Evolutionary conservation across 2,113 vertebrate genomes (phyloP), one percentile per base, ranked within the genome.

Genomic region (Cairina moschata): DNA sequence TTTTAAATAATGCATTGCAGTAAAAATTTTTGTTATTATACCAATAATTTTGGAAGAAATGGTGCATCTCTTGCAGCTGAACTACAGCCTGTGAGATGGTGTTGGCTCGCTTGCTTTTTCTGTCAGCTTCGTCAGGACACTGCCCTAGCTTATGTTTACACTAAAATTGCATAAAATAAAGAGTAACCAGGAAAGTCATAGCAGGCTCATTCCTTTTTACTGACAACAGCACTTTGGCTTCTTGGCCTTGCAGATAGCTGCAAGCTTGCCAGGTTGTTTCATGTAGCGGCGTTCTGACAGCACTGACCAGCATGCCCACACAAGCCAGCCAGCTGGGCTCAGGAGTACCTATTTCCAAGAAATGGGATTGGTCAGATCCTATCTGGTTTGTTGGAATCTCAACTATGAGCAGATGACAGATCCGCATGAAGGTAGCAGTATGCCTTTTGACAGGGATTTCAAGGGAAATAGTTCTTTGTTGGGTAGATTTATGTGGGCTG

Each of bases 401-500:
- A 72, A 1, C n/a, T 54, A 65, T n/a, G 96, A 96, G n/a, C 94
- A 96, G 95, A 54, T 86, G 92, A 94, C 25, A 67, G 81, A 92
- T 83, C 60, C 62, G 36, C 69, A 22, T 68, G 78, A 67, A 44
- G 36, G 62, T 32, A 75, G 62, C 89, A 93, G 77, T 1, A 0
- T 96, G 91, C 71, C 65, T 86, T 90, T 88, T 84, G 83, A 93
- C 69, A 68, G 77, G 60, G 82, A 59, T 88, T 92, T 71, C 55
- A 92, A 81, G 86, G 23, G 86, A 92, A 92, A 65, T 48, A 34
- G 42, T 40, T 25, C 50, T 96, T 86, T 78, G 73, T 89, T 93
- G 69, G 20, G 0, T 46, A 48, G 71, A 15, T 75, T 38, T 36
- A 2, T 68, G 66, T 79, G 52, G 83, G 83, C 85, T 93, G 83